phyloP scores from a whole-genome alignment of 1,140 invertebrate genomes.

The Diploscapter pachys region DNA sequence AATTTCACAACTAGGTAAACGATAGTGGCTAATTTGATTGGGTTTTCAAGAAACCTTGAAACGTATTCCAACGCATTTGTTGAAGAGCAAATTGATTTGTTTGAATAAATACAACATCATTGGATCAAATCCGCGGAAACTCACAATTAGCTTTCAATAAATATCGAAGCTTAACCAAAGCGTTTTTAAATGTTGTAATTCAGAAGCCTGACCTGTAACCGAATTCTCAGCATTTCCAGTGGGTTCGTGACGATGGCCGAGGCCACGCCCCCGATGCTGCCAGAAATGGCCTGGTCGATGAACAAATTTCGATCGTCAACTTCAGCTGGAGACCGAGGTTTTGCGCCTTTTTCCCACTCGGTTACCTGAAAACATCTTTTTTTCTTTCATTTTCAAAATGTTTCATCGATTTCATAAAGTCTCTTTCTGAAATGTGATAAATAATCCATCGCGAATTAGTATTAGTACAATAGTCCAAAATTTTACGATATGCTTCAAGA shows the following conservation, averaged over 20 bases:
- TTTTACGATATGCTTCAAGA: too few species aligned
- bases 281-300: constrained; percentile 50
- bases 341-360: constrained; percentile 16
- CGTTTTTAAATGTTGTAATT: not conserved
- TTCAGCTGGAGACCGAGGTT: constrained; percentile 20
- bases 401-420: not conserved
- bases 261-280: constrained; percentile 48
- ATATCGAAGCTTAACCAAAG: too few species aligned
- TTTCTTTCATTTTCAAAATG: constrained; percentile 12
- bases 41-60: too few species aligned
- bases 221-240: constrained; percentile 52
- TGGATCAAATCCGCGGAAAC: constrained; percentile 4
- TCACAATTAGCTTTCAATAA: constrained; percentile 4
- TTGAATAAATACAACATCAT: not conserved
- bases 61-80: not conserved
- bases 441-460: too few species aligned
- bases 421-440: not conserved
- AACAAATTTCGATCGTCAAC: constrained; percentile 46
- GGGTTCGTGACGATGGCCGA: constrained; percentile 55
- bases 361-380: constrained; percentile 21
- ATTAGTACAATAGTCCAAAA: too few species aligned
- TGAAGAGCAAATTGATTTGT: not conserved
- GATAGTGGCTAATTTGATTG: too few species aligned
- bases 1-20: too few species aligned
- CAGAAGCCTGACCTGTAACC: constrained; percentile 46